A percentile compares a stretch with the other conserved stretches of the same genome.
Conservation (phyloP, 2,888 invertebrate species). For the Tenodera sinensis region DNA sequence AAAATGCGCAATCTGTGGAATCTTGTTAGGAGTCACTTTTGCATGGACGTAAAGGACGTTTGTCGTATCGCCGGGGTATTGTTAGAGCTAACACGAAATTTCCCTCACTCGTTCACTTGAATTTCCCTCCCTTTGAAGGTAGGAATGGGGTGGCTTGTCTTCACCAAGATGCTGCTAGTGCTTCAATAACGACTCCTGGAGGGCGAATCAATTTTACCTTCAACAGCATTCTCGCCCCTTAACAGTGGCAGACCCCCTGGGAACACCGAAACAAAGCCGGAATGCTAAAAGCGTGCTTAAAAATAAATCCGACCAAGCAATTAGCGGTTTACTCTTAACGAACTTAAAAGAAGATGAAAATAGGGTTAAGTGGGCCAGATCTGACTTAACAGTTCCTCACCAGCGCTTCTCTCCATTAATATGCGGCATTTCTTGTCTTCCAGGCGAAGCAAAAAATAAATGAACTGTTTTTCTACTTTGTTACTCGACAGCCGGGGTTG, state of each 20-base stretch:
- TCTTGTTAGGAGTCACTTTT: neutral
- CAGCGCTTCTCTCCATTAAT: neutral
- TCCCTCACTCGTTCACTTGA: constrained; percentile 12
- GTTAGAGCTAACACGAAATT: constrained; percentile 17
- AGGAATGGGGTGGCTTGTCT: neutral
- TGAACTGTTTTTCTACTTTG: neutral
- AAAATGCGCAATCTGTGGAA: neutral
- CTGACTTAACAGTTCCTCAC: neutral
- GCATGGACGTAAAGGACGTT: neutral
- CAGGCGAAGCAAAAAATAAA: neutral
- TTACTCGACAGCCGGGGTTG: neutral
- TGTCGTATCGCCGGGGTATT: constrained; percentile 16
- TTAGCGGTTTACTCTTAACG: neutral
- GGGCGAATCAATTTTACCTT: constrained; percentile 19
- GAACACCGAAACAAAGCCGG: neutral
- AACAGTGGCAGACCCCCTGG: neutral
- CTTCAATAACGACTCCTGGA: constrained; percentile 12
- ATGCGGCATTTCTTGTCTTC: neutral
- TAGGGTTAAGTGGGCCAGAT: neutral
- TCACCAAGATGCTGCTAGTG: neutral
- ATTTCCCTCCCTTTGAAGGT: constrained; percentile 10
- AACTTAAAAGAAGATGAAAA: neutral
- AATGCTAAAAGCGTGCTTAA: neutral
- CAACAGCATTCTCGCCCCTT: neutral
- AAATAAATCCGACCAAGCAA: neutral